phyloP scores from a whole-genome alignment of 2,888 invertebrate species.

The Rugalucina vietnamica region DNA sequence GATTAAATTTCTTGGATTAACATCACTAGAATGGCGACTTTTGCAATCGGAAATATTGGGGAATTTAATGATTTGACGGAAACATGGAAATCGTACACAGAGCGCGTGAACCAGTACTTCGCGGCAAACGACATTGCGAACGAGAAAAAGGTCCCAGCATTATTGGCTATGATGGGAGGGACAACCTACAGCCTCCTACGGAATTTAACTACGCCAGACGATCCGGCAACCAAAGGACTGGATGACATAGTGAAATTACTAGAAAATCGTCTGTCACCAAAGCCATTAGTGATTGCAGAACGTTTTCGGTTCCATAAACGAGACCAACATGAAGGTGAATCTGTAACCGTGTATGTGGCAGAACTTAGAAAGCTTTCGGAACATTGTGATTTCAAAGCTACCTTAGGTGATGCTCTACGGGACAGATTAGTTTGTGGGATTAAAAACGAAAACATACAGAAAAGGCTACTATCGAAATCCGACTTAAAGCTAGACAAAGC shows the following conservation, averaged over 20 bases:
- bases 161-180: no score
- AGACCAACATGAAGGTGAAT: conserved; percentile 23
- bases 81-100: no score
- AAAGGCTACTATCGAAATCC: conserved; percentile 4
- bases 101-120: no score
- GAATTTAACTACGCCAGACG: conserved; percentile 7
- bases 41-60: no score
- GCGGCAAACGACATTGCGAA: no score
- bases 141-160: no score
- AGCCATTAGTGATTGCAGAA: conserved; percentile 30
- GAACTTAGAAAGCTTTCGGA: conserved; percentile 29
- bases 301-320: conserved; percentile 24
- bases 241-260: not conserved
- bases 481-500: conserved; percentile 9
- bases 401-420: conserved; percentile 22
- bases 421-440: conserved; percentile 35
- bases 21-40: no score
- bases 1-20: no score
- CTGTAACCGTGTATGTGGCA: conserved; percentile 22
- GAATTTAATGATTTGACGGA: no score
- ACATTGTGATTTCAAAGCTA: conserved; percentile 36
- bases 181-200: not conserved
- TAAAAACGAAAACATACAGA: conserved; percentile 21
- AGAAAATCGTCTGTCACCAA: conserved; percentile 18
- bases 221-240: not conserved